Conservation (phyloP, 2,113 vertebrate genomes). For the Desmodus rotundus region DNA sequence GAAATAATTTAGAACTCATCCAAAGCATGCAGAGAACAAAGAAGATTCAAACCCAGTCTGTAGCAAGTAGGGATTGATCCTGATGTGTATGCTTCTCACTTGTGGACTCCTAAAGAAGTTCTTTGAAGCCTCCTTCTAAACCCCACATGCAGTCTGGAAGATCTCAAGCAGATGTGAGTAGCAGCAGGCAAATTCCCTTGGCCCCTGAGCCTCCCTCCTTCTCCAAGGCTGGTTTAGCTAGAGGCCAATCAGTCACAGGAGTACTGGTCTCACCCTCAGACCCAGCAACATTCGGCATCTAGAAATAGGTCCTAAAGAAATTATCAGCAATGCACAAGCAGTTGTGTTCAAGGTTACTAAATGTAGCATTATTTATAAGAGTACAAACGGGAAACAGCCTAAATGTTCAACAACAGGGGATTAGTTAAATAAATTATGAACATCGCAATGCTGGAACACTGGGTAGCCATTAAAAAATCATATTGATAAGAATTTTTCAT, state of each 20-base stretch:
- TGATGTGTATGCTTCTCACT: neutral
- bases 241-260: neutral
- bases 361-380: slow-evolving; percentile 58
- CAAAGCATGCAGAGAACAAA: neutral
- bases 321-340: slow-evolving; percentile 9
- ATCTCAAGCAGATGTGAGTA: neutral
- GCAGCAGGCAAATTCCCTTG: neutral
- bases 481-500: slow-evolving; percentile 9
- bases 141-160: neutral
- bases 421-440: slow-evolving; percentile 61
- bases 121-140: neutral
- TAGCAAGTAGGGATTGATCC: neutral
- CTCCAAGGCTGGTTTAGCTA: neutral
- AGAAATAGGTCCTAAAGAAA: slow-evolving; percentile 57
- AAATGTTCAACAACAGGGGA: slow-evolving; percentile 49
- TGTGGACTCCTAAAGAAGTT: neutral
- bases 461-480: slow-evolving; percentile 9
- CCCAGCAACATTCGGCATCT: neutral
- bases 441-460: slow-evolving; percentile 8
- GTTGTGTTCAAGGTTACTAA: slow-evolving; percentile 60
- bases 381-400: slow-evolving; percentile 49
- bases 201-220: neutral
- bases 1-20: neutral
- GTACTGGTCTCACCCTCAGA: neutral
- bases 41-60: slow-evolving; percentile 14